These are phyloP conservation scores for Acanthiza pusilla DNA, from an alignment of 2,797 vertebrate genomes.

Conservation along the genomic window DNA sequence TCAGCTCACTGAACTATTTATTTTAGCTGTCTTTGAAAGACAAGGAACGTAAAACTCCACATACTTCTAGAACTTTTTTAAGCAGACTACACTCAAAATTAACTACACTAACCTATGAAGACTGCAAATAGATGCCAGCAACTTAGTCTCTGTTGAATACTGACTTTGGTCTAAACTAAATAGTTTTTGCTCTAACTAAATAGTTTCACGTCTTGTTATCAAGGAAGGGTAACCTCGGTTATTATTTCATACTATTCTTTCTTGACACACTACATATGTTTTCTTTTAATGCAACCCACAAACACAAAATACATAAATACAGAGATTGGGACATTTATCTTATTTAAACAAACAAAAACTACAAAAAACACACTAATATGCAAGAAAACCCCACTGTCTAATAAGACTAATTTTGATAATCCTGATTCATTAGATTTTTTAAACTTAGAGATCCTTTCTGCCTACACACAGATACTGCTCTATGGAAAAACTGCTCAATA, in stretches of 20 bases:
- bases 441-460: neutral
- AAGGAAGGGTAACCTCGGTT: neutral
- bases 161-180: neutral
- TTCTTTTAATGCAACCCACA: conserved; percentile 17
- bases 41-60: neutral
- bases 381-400: neutral
- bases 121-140: neutral
- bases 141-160: neutral
- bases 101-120: neutral
- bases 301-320: neutral
- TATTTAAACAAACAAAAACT: neutral
- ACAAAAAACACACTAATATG: neutral
- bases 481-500: neutral
- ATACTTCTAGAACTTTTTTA: neutral
- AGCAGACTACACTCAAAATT: neutral
- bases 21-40: neutral
- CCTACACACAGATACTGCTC: neutral
- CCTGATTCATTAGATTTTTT: neutral
- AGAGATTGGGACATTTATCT: neutral
- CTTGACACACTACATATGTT: neutral
- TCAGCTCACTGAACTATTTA: neutral
- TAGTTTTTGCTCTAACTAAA: neutral
- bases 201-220: neutral
- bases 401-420: neutral
- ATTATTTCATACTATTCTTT: conserved; percentile 20